Evolutionary conservation across 2,888 invertebrate species (phyloP).

Genomic region (Piscicola geometra): DNA sequence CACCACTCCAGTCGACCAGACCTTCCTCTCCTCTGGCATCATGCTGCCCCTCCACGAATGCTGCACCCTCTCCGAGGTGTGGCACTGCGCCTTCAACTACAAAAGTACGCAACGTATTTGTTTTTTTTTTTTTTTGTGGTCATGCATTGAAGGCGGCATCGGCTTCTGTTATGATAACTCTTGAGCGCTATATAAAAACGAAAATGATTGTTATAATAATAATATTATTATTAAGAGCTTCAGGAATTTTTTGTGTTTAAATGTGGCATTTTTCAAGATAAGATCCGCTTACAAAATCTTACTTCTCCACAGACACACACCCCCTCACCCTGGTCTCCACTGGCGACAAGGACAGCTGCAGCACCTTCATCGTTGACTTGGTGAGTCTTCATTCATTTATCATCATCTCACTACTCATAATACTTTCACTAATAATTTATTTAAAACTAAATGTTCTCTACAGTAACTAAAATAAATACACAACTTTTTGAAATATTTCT

Average conservation of each 20-base stretch:
- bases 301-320: too few relatives aligned
- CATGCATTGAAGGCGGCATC: neutral
- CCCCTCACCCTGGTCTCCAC: neutral
- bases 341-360: conserved; percentile 11
- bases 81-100: conserved; percentile 16
- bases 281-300: too few relatives aligned
- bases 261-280: too few relatives aligned
- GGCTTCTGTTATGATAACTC: neutral
- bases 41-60: conserved; percentile 2
- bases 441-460: neutral
- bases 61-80: conserved; percentile 22
- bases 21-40: conserved; percentile 23
- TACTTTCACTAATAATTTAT: neutral
- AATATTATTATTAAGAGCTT: neutral
- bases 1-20: neutral
- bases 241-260: too few relatives aligned
- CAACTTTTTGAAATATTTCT: neutral
- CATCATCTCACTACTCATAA: neutral
- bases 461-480: neutral
- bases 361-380: conserved; percentile 24
- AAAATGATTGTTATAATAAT: too few relatives aligned
- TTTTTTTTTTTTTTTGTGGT: neutral
- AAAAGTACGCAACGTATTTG: neutral
- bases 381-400: neutral
- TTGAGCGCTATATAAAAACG: too few relatives aligned